Base-by-base conservation (phyloP, 2,888 invertebrate species). In the Pandemis cinnamomeana region DNA sequence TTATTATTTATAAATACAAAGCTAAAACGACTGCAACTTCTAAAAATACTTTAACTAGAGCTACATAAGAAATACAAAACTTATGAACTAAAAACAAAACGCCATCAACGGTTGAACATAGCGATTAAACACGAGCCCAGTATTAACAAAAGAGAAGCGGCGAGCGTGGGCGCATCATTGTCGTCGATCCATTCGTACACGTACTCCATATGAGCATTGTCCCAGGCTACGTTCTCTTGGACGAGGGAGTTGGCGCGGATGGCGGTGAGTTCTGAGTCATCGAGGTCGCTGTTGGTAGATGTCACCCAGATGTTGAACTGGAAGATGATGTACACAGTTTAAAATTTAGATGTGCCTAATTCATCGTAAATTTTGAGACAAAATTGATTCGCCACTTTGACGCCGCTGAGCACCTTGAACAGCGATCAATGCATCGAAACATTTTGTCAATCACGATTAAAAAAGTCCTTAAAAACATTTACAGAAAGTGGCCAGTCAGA, bases 151-250 rank as follows among this genome's bases (percentile, higher is more conserved):
- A 89, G 71, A 0, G 93, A 93, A 2, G 88, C 78, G 3, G 86
- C 81, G 2, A 89, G 44, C 0, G 88, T 87, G 0, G 88, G 83
- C 0, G 91, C 92, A 75, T 90, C 86, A 44, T 93, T 94, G 44
- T 90, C 89, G 5, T 91, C 86, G 5, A 94, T 92, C 94, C 94
- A 93, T 13, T 91, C 87, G 76, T 93, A 94, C 0, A 91, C 87
- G 0, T 78, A 64, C 0, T 88, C 81, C 11, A 87, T 48, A 8
- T 84, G 72, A 0, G 70, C 64, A 0, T 71, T 42, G 0, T 81
- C 77, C 93, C 94, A 94, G 0, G 27, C 36, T 0, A 83, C 10
- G 61, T 91, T 86, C 41, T 90, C 86, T 0, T n/a, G 2, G 0
- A 87, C 83, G 7, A 81, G 78, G 0, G 36, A 70, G 0, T 79